Evolutionary conservation across 2,113 vertebrate genomes (phyloP).

Genomic region (Callaeas wilsoni): DNA sequence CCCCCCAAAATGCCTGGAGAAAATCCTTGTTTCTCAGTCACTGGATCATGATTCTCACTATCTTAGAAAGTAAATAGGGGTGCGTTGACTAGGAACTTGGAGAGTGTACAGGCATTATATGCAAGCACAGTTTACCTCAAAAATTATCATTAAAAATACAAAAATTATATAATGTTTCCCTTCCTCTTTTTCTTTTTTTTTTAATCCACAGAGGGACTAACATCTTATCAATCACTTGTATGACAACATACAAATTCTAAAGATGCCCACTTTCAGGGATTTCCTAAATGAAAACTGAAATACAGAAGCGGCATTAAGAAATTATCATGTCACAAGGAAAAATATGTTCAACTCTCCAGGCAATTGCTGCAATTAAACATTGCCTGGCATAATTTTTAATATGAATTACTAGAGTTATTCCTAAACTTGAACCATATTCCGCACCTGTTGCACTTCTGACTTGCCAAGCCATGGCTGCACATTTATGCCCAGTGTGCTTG

Average conservation of each 20-base stretch:
- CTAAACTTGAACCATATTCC: not conserved
- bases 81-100: not conserved
- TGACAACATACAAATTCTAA: not conserved
- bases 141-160: not conserved
- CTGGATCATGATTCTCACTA: not conserved
- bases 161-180: not conserved
- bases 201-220: not conserved
- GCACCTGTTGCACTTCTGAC: not conserved
- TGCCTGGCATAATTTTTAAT: not conserved
- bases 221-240: not conserved
- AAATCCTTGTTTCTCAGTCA: not conserved
- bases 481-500: not conserved
- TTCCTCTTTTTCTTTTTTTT: not conserved
- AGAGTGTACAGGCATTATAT: not conserved
- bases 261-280: not conserved
- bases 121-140: not conserved
- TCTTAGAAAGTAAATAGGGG: not conserved
- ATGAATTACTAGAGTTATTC: not conserved
- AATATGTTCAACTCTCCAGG: not conserved
- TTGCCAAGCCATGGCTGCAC: not conserved
- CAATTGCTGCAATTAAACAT: not conserved
- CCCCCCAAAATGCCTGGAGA: not conserved
- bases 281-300: not conserved
- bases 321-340: not conserved
- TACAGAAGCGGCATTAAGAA: not conserved